Conservation (phyloP, 1,140 invertebrate genomes). For the Ceratina japonica region DNA sequence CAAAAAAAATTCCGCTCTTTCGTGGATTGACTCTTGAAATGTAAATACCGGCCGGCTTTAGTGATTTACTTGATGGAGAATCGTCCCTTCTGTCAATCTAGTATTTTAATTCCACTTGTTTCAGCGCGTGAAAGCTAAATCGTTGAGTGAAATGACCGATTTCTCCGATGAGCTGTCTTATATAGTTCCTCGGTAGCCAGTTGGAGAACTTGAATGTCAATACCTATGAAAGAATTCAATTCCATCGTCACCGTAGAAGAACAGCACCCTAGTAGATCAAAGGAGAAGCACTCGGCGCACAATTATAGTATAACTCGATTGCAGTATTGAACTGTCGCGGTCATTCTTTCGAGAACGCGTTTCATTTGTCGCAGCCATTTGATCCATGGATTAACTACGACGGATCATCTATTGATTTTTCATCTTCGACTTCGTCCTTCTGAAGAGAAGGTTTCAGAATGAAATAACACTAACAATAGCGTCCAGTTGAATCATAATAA, state of each 20-base stretch:
- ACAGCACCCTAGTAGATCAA: not conserved
- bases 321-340: no score
- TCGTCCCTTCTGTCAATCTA: no score
- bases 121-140: no score
- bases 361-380: not conserved
- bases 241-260: not conserved
- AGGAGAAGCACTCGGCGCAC: not conserved
- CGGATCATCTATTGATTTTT: not conserved
- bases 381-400: not conserved
- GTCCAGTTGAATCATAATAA: not conserved
- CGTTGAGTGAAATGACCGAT: not conserved
- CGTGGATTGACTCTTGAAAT: not conserved
- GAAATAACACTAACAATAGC: not conserved
- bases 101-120: not conserved
- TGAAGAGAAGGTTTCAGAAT: not conserved
- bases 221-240: not conserved
- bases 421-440: no score
- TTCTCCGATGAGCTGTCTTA: not conserved
- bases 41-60: not conserved
- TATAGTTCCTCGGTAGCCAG: not conserved
- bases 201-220: not conserved
- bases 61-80: conserved; percentile 7
- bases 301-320: conserved; percentile 9
- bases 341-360: not conserved
- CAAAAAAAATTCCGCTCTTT: not conserved